Base-by-base conservation (phyloP, 1,140 invertebrate species). In the Musca domestica region DNA sequence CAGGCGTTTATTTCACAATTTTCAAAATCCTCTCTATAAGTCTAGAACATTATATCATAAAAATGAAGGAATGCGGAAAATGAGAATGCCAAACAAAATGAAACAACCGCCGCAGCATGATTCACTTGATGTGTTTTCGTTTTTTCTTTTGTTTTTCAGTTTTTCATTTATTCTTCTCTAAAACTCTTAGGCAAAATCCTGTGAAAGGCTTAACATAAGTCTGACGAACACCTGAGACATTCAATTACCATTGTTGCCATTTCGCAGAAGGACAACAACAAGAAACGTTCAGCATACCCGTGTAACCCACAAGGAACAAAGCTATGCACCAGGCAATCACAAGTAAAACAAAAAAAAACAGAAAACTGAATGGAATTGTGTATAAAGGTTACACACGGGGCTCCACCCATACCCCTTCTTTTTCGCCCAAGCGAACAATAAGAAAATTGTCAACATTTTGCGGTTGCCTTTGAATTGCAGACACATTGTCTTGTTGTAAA, bases 151-250 rank as follows among this genome's bases (percentile, higher is more conserved):
- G 6, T 41, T 41, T 12, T 41, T 41, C 34, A 41, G 4, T 41
- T 12, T 7, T 41, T 41, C 34, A 41, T 41, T 41, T 41, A 7
- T 49, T 47, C 48, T n/a, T 15, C 52, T 48, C 15, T 49, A 68
- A 67, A 63, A 51, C 47, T 51, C 47, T 34, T 41, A 64, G 48
- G 56, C n/a, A 76, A 75, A 74, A 77, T 76, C 74, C 76, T 65
- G 68, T 72, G 70, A 80, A 80, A 80, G 77, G 77, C 77, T 80
- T 80, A 80, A 80, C 71, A 73, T 75, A 72, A 76, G 77, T 76
- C 77, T 80, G 74, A 80, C 77, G 76, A 79, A 80, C 77, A 80
- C 77, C 77, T 80, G 77, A 80, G 77, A 80, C 77, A 77, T 79
- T 80, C 77, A 80, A 79, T 79, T 80, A 79, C 77, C 72, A 70